Evolutionary conservation across 2,113 vertebrate species (phyloP), one percentile per base, ranked within the genome.

Genomic region (Corapipo altera): DNA sequence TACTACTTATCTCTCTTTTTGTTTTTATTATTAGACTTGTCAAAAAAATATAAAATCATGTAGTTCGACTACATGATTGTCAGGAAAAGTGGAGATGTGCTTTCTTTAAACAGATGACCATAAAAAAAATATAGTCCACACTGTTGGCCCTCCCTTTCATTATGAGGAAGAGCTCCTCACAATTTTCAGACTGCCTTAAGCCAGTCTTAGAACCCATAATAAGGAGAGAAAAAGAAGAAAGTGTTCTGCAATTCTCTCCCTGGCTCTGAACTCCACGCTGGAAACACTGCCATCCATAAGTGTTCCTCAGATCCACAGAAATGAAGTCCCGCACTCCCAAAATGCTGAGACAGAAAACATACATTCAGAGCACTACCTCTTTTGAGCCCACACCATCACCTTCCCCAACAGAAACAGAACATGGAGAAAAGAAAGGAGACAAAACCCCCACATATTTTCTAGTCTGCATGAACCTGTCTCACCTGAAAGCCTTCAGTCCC

Each of bases 391-490:
- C 15, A 46, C 48, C 44, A 64, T 37, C 71, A 51, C 33, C 33
- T 49, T 84, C n/a, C 20, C 32, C 32, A 41, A 66, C 48, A 61
- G 55, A 33, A 71, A n/a, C 11, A 58, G 54, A 92, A 69, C 33
- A 43, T 9, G 14, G 35, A n/a, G 39, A 44, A 52, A 69, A 73
- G 23, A 37, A 80, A 52, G 5, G 24, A 69, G 12, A 49, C 28
- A 80, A 69, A 0, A 0, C 15, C 16, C 8, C n/a, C 8, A 6
- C 15, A 3, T 1, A 35, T 15, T 46, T 44, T 37, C 11, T 52
- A 72, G 43, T 15, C 79, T 75, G 33, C 48, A n/a, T 4, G 43
- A 72, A 46, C 66, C 27, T 32, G 11, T 39, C 43, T 61, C 61
- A 59, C 20, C 43, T 32, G 46, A 64, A 67, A 85, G 8, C 39